Evolutionary conservation across 2,888 invertebrate genomes (phyloP).

Genomic region (Ectemnius cavifrons): DNA sequence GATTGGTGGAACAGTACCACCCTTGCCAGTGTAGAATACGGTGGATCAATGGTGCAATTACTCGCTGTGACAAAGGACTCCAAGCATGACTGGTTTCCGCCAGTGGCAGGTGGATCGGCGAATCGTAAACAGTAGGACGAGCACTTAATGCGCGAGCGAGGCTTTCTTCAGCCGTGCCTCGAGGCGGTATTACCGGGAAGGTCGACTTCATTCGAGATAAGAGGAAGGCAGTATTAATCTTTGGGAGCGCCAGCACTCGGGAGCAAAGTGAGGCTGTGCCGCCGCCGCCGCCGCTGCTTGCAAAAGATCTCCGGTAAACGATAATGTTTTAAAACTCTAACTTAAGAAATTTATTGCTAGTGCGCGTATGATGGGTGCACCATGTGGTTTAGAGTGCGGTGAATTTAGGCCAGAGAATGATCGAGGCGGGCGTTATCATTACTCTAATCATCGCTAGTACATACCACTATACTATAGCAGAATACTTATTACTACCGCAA

Average conservation of each 20-base stretch:
- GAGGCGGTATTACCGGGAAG: neutral
- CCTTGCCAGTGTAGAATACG: too few relatives aligned
- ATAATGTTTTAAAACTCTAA: neutral
- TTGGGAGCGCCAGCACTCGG: neutral
- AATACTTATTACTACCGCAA: slow-evolving; percentile 48
- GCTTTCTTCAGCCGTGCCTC: too few relatives aligned
- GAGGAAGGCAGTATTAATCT: neutral
- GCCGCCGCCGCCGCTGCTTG: neutral
- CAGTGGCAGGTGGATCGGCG: too few relatives aligned
- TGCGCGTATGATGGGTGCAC: neutral
- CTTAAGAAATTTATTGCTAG: neutral
- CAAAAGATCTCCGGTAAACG: neutral
- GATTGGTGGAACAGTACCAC: too few relatives aligned
- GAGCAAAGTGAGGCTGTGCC: neutral
- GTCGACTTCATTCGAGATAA: neutral
- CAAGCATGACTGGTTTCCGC: too few relatives aligned
- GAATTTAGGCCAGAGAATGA: slow-evolving; percentile 18
- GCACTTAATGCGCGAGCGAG: too few relatives aligned
- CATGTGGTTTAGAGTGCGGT: too few relatives aligned
- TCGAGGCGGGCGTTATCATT: slow-evolving; percentile 53
- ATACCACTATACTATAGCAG: slow-evolving; percentile 44
- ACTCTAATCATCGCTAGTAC: slow-evolving; percentile 49
- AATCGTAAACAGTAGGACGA: too few relatives aligned
- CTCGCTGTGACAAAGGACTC: too few relatives aligned
- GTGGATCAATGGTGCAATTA: too few relatives aligned